Percentiles rank a stretch among this genome's conserved stretches.
Evolutionary conservation across 2,888 invertebrate genomes (phyloP).

Genomic region (Cheilosia grossa): DNA sequence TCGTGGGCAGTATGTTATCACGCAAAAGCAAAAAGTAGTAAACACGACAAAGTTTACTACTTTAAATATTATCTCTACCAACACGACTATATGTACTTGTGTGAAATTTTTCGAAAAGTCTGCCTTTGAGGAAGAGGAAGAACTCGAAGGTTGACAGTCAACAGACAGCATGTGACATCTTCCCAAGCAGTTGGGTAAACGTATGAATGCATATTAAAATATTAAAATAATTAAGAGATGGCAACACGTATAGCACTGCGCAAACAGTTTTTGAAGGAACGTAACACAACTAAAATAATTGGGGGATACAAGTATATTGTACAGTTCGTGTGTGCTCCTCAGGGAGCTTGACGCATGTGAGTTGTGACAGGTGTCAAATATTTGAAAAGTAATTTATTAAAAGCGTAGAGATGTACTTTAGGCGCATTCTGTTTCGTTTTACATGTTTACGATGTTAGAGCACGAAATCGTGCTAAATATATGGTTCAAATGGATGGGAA

Average conservation of each 20-base stretch:
- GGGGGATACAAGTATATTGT: no score
- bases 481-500: no score
- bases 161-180: neutral
- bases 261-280: neutral
- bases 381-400: no score
- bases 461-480: no score
- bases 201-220: slow-evolving; percentile 12
- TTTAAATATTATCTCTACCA: no score
- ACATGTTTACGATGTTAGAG: no score
- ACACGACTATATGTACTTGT: no score
- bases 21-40: no score
- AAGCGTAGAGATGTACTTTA: no score
- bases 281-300: neutral
- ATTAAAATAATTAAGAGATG: slow-evolving; percentile 12
- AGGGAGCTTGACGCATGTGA: neutral
- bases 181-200: neutral
- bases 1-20: no score
- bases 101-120: neutral
- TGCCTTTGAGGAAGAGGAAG: neutral
- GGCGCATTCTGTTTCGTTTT: no score
- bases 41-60: no score
- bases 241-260: neutral
- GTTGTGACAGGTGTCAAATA: neutral
- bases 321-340: neutral
- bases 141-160: neutral